These are phyloP conservation scores for Lithophane ornitopus DNA, from an alignment of 2,888 invertebrate species.

Conservation along the genomic window DNA sequence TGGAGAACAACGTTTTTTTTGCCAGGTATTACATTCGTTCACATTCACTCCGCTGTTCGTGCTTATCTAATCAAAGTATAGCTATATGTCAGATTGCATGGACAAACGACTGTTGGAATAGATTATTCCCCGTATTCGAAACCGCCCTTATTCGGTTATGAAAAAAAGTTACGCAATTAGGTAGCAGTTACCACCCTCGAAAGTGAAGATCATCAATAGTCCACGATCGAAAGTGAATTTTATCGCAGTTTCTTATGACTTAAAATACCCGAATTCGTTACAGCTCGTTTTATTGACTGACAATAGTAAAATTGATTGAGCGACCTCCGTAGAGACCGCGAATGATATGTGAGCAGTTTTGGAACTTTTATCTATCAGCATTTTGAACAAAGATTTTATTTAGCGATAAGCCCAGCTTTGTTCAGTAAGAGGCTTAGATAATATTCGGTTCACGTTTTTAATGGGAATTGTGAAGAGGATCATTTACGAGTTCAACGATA, in stretches of 20 bases:
- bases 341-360: conserved; percentile 32
- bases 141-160: too few species aligned
- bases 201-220: background rate
- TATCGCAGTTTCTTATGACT: conserved; percentile 26
- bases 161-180: too few species aligned
- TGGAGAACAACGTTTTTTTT: too few species aligned
- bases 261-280: conserved; percentile 26
- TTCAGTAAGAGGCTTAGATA: conserved; percentile 4
- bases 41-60: too few species aligned
- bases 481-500: conserved; percentile 6
- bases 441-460: conserved; percentile 14
- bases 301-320: conserved; percentile 63
- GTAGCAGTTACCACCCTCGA: background rate
- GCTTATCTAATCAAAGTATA: too few species aligned
- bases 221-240: background rate
- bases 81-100: too few species aligned
- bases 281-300: conserved; percentile 59
- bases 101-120: too few species aligned
- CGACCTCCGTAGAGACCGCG: conserved; percentile 10
- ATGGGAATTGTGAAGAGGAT: conserved; percentile 15
- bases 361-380: background rate
- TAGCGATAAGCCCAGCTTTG: conserved; percentile 10
- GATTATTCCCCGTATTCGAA: too few species aligned
- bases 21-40: too few species aligned
- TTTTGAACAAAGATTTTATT: conserved; percentile 11